phyloP scores from a whole-genome alignment of 2,113 vertebrate genomes.

The Takifugu bimaculatus region DNA sequence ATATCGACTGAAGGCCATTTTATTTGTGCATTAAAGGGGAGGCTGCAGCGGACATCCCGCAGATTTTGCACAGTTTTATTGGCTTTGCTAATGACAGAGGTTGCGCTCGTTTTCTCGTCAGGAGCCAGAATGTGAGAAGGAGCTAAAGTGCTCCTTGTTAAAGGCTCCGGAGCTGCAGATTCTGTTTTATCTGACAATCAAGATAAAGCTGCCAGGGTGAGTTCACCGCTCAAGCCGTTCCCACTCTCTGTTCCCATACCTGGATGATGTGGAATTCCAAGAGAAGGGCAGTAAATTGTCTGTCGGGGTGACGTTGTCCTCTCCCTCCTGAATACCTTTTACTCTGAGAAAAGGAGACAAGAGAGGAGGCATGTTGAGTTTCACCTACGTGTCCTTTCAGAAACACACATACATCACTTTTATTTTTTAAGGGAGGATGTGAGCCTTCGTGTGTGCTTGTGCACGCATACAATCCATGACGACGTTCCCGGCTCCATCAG shows the following conservation, averaged over 20 bases:
- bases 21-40: slow-evolving; percentile 14
- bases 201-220: slow-evolving; percentile 84
- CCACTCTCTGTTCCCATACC: slow-evolving; percentile 77
- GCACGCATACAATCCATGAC: slow-evolving; percentile 9
- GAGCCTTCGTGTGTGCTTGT: slow-evolving; percentile 1
- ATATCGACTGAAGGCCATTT: slow-evolving; percentile 22
- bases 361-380: slow-evolving; percentile 62
- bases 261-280: slow-evolving; percentile 82
- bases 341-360: slow-evolving; percentile 46
- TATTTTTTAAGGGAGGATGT: slow-evolving; percentile 33
- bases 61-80: slow-evolving; percentile 81
- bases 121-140: slow-evolving; percentile 78
- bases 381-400: slow-evolving; percentile 53
- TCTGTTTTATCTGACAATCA: slow-evolving; percentile 85
- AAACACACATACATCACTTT: slow-evolving; percentile 67
- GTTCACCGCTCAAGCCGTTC: slow-evolving; percentile 66
- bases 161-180: slow-evolving; percentile 82
- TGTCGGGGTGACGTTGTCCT: slow-evolving; percentile 51
- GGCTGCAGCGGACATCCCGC: slow-evolving; percentile 59
- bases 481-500: slow-evolving; percentile 25
- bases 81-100: slow-evolving; percentile 82
- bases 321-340: slow-evolving; percentile 65
- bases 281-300: slow-evolving; percentile 82
- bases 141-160: slow-evolving; percentile 80
- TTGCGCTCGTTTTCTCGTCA: slow-evolving; percentile 84